Evolutionary conservation across 1,140 invertebrate species (phyloP).

Genomic region (Nebria ingens): DNA sequence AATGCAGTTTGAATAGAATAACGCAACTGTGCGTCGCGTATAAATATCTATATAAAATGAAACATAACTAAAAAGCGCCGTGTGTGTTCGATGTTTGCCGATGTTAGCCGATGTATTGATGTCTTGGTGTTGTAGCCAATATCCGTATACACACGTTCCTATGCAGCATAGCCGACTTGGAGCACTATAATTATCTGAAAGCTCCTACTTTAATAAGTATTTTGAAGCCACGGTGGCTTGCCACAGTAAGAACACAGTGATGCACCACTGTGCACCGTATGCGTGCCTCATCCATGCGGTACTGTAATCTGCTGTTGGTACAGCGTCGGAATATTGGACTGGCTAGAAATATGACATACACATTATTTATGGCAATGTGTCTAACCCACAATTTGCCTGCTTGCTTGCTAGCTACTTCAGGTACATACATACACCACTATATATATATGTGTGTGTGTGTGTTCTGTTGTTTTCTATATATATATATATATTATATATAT

Average conservation of each 20-base stretch:
- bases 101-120: too few relatives aligned
- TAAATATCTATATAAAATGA: too few relatives aligned
- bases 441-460: not conserved
- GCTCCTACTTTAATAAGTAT: not conserved
- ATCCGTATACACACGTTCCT: too few relatives aligned
- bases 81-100: too few relatives aligned
- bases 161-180: too few relatives aligned
- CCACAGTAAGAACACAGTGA: not conserved
- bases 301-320: not conserved
- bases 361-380: not conserved
- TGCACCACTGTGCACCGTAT: not conserved
- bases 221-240: not conserved
- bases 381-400: not conserved
- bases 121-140: too few relatives aligned
- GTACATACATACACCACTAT: not conserved
- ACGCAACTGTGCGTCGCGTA: too few relatives aligned
- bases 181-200: not conserved
- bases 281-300: not conserved
- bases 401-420: not conserved
- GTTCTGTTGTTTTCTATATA: not conserved
- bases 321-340: not conserved
- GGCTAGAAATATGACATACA: not conserved
- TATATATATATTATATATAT: too few relatives aligned
- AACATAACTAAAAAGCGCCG: too few relatives aligned
- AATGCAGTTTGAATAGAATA: too few relatives aligned